Conservation (phyloP, 2,113 vertebrate genomes). For the Ondatra zibethicus region DNA sequence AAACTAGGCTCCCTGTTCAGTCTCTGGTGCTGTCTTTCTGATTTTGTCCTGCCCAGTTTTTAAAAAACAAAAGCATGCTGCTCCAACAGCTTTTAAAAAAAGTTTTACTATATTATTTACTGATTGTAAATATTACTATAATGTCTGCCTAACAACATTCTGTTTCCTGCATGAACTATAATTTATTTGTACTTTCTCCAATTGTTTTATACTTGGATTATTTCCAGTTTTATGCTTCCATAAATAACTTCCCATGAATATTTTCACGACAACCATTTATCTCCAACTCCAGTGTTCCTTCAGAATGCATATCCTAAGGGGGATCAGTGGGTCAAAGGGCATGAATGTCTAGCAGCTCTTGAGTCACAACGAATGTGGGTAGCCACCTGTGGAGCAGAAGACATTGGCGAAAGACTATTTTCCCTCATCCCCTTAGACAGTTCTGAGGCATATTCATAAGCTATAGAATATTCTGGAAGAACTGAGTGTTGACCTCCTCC, state of each 20-base stretch:
- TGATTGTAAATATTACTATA: not conserved
- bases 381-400: not conserved
- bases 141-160: not conserved
- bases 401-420: not conserved
- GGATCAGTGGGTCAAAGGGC: constrained; percentile 1
- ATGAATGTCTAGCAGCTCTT: not conserved
- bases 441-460: not conserved
- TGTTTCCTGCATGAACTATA: not conserved
- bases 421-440: not conserved
- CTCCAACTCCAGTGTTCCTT: not conserved
- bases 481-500: not conserved
- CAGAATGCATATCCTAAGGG: not conserved
- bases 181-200: not conserved
- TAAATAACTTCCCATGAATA: not conserved
- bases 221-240: constrained; percentile 36
- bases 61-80: not conserved
- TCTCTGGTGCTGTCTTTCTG: not conserved
- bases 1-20: not conserved
- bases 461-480: constrained; percentile 45
- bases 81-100: not conserved
- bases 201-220: not conserved
- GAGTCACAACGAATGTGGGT: not conserved
- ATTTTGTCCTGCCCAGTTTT: not conserved
- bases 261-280: not conserved
- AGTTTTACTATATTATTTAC: constrained; percentile 1